Evolutionary conservation across 2,888 invertebrate species (phyloP), one percentile per base, ranked within the genome.

Genomic region (Molorchus minor): DNA sequence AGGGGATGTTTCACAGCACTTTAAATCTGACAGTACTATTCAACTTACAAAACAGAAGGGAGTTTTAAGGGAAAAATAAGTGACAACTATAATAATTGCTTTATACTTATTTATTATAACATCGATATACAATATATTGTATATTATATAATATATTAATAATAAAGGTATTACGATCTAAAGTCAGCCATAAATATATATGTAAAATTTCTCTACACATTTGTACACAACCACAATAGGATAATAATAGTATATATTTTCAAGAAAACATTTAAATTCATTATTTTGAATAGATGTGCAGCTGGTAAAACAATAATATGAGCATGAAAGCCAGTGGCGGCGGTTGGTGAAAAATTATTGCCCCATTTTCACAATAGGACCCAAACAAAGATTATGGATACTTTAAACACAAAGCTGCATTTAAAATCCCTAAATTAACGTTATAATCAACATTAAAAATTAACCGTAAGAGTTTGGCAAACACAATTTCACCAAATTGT

Each of bases 91-190:
- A 25, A 5, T 25, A 25, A 3, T n/a, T n/a, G n/a, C n/a, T n/a
- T n/a, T n/a, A n/a, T n/a, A n/a, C 33, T 45, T 62, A 55, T 58
- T 62, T 59, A 59, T 54, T 64, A 60, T 59, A 67, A 69, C 67
- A 69, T 68, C 65, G 59, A 68, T 64, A 66, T 62, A 62, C 51
- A 61, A 49, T 57, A 57, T n/a, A n/a, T n/a, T n/a, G n/a, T n/a
- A n/a, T n/a, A n/a, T n/a, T n/a, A n/a, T n/a, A n/a, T n/a, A n/a
- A n/a, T n/a, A n/a, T n/a, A n/a, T n/a, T 57, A 25, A 35, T 44
- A 15, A 44, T 44, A 44, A 44, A 44, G 2, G 30, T 45, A 8
- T 10, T 30, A 45, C 30, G 16, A 16, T 45, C 30, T 45, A 16
- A 12, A 25, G 30, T 17, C 45, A 45, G 45, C 45, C 12, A 43